Evolutionary conservation across 2,113 vertebrate species (phyloP).

Genomic region (Anguilla rostrata): DNA sequence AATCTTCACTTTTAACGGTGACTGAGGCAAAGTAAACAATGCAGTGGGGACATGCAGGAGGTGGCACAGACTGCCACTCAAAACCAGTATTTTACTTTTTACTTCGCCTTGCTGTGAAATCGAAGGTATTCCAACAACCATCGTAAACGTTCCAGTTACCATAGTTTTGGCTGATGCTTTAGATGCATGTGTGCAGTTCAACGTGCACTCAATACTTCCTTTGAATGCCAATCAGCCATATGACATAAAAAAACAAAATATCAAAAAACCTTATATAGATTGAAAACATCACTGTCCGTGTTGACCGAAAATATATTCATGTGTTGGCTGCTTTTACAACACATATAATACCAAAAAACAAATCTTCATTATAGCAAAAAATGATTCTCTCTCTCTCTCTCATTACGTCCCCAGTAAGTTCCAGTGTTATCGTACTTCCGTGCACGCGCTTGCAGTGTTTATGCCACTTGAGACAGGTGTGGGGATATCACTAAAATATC

Average conservation of each 20-base stretch:
- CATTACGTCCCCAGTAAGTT: background rate
- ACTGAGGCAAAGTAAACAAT: background rate
- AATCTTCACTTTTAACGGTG: conserved; percentile 9
- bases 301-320: too few relatives aligned
- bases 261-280: too few relatives aligned
- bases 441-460: background rate
- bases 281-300: too few relatives aligned
- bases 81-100: background rate
- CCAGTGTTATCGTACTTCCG: background rate
- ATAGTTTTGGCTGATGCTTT: background rate
- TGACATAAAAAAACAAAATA: too few relatives aligned
- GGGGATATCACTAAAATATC: background rate
- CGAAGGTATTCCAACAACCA: background rate
- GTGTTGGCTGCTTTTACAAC: too few relatives aligned
- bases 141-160: background rate
- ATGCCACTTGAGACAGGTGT: background rate
- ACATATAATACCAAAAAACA: too few relatives aligned
- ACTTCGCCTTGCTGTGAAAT: background rate
- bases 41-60: background rate
- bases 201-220: background rate
- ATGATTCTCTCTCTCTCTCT: too few relatives aligned
- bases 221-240: background rate
- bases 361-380: too few relatives aligned
- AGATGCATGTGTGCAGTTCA: background rate
- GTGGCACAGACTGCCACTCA: background rate